Percentiles rank a stretch among this genome's conserved stretches.
phyloP scores from a whole-genome alignment of 2,888 invertebrate species.

The Cantharis flavilabris region DNA sequence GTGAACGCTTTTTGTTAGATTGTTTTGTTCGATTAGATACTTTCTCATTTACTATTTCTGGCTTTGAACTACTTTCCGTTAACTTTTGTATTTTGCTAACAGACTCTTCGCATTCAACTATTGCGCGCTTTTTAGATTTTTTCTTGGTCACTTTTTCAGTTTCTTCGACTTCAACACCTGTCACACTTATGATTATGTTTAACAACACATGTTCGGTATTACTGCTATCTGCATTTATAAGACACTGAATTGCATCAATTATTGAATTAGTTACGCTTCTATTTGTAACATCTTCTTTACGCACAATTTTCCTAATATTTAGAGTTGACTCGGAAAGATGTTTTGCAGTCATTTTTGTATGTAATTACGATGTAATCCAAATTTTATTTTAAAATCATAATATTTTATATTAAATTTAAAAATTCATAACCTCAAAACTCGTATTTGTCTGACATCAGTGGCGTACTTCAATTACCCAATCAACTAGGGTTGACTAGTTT shows the following conservation, averaged over 20 bases:
- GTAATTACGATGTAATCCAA: too few species aligned
- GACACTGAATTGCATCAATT: not conserved
- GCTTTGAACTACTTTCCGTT: not conserved
- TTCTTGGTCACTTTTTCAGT: not conserved
- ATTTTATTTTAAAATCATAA: too few species aligned
- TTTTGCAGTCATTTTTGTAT: not conserved
- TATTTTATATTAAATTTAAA: not conserved
- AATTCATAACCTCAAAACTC: not conserved
- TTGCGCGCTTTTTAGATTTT: not conserved
- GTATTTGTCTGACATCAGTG: not conserved
- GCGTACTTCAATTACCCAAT: not conserved
- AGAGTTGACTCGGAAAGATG: not conserved
- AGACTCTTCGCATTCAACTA: not conserved
- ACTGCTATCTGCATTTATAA: not conserved
- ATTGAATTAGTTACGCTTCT: not conserved
- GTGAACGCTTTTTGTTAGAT: not conserved
- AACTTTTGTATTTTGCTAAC: not conserved
- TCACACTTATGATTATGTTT: not conserved
- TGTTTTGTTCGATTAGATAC: not conserved
- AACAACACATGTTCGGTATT: not conserved
- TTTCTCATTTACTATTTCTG: not conserved
- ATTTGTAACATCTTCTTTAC: not conserved
- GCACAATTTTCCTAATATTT: not conserved
- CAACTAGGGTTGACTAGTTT: too few species aligned
- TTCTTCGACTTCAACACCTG: not conserved